Evolutionary conservation across 2,888 invertebrate genomes (phyloP).

Genomic region (Nephrotoma flavescens): DNA sequence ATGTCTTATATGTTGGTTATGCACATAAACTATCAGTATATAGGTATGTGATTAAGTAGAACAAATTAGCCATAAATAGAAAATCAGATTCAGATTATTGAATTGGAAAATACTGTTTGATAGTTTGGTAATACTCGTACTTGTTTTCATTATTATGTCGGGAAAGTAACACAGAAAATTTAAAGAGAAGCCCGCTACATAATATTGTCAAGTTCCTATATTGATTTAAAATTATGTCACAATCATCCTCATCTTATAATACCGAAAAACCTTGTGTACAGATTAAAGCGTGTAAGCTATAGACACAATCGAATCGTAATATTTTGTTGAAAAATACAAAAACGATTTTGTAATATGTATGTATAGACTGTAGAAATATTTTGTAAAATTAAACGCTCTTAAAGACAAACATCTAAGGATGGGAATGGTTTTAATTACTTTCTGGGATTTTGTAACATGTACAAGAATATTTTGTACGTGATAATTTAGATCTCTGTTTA

Average conservation of each 20-base stretch:
- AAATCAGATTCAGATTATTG: background rate
- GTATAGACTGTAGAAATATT: background rate
- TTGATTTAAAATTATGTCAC: background rate
- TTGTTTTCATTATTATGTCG: background rate
- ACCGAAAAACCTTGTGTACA: background rate
- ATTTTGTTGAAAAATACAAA: background rate
- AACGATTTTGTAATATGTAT: background rate
- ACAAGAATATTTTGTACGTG: background rate
- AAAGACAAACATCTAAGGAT: background rate
- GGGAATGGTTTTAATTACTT: background rate
- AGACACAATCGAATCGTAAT: background rate
- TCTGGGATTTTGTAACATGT: background rate
- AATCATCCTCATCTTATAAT: background rate
- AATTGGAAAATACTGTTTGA: background rate
- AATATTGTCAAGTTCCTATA: no score
- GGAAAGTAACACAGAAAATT: no score
- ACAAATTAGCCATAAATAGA: background rate
- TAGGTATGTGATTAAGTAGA: background rate
- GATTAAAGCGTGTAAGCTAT: background rate
- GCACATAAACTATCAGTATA: no score
- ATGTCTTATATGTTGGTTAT: no score
- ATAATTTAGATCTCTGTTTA: background rate
- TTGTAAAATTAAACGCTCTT: background rate
- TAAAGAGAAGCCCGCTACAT: no score
- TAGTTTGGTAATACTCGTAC: background rate